A percentile compares a stretch with the other conserved stretches of the same genome.
These are phyloP conservation scores for Distichodus sexfasciatus DNA, from an alignment of 2,797 vertebrate species.

Conservation along the genomic window DNA sequence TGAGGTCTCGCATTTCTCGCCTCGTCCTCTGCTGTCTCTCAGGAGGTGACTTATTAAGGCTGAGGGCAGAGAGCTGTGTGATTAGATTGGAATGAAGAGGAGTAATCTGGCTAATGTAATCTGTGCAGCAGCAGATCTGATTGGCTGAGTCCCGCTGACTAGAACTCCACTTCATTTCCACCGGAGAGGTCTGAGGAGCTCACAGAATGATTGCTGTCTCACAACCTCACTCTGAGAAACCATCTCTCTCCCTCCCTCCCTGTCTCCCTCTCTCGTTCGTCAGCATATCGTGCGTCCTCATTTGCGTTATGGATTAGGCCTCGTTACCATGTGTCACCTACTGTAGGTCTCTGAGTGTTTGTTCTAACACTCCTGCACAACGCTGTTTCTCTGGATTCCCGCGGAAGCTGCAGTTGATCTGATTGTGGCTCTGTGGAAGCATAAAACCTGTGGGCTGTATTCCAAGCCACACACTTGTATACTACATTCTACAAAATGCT, in stretches of 20 bases:
- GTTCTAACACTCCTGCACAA: too few species aligned
- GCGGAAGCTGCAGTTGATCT: too few species aligned
- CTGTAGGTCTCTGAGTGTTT: too few species aligned
- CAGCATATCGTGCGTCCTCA: constrained; percentile 53
- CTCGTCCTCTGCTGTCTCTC: constrained; percentile 27
- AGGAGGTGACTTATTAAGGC: constrained; percentile 38
- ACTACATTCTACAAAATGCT: too few species aligned
- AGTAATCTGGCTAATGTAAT: constrained; percentile 80
- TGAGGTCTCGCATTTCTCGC: too few species aligned
- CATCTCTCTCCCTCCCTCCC: constrained; percentile 43
- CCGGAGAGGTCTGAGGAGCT: constrained; percentile 67
- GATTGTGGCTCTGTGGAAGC: too few species aligned
- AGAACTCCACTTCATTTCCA: constrained; percentile 71
- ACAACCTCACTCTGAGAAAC: neutral
- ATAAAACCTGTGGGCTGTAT: too few species aligned
- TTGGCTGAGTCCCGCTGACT: constrained; percentile 65
- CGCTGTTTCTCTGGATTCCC: too few species aligned
- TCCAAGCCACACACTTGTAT: too few species aligned
- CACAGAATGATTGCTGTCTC: constrained; percentile 73
- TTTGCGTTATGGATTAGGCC: constrained; percentile 69
- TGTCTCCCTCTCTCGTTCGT: too few species aligned
- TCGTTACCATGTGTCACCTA: too few species aligned
- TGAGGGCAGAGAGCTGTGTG: constrained; percentile 60
- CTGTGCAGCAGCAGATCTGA: constrained; percentile 47
- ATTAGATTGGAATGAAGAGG: constrained; percentile 76